A percentile compares a stretch with the other conserved stretches of the same genome.
Evolutionary conservation across 2,888 invertebrate genomes (phyloP).

Genomic region (Parascotia fuliginaria): DNA sequence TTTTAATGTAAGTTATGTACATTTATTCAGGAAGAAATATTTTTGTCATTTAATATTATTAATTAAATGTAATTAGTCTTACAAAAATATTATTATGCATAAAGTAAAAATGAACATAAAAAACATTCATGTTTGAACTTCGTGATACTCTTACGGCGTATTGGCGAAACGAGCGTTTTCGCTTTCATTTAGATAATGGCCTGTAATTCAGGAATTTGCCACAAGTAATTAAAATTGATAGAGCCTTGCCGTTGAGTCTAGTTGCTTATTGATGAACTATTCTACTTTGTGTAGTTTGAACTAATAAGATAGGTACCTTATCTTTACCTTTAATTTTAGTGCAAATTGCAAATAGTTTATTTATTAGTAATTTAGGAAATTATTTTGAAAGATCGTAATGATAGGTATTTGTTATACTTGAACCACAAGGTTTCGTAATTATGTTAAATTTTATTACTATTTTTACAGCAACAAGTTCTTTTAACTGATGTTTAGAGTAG

Average conservation of each 20-base stretch:
- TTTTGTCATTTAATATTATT: slow-evolving; percentile 33
- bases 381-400: slow-evolving; percentile 20
- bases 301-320: slow-evolving; percentile 21
- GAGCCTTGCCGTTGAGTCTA: slow-evolving; percentile 56
- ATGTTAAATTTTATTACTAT: too few relatives aligned
- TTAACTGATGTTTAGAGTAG: slow-evolving; percentile 9
- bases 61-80: slow-evolving; percentile 47
- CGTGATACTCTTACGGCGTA: slow-evolving; percentile 13
- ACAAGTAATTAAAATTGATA: slow-evolving; percentile 72
- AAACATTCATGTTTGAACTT: slow-evolving; percentile 39
- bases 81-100: too few relatives aligned
- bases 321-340: slow-evolving; percentile 18
- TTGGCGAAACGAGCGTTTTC: slow-evolving; percentile 43
- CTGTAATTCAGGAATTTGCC: slow-evolving; percentile 60
- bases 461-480: not conserved
- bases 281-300: slow-evolving; percentile 24
- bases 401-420: slow-evolving; percentile 29
- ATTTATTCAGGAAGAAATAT: too few relatives aligned
- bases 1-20: too few relatives aligned
- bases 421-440: too few relatives aligned
- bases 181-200: slow-evolving; percentile 72
- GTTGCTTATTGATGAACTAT: slow-evolving; percentile 40
- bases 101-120: slow-evolving; percentile 36
- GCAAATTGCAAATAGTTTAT: slow-evolving; percentile 31
- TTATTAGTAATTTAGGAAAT: slow-evolving; percentile 27